These are phyloP conservation scores for Pocillopora verrucosa DNA, from an alignment of 64 coral and sea anemone genomes.

Conservation along the genomic window DNA sequence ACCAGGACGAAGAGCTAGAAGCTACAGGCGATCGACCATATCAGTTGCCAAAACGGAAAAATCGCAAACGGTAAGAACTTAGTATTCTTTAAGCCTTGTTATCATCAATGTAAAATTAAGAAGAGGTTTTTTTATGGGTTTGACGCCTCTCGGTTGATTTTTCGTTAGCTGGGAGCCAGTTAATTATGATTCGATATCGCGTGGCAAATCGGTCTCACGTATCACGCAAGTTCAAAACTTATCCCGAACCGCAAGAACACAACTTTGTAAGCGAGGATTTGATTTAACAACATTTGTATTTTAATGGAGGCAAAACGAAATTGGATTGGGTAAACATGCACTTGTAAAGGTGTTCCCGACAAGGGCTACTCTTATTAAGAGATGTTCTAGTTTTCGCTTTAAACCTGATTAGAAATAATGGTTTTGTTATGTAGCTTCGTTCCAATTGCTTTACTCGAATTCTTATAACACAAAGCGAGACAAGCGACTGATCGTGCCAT, in stretches of 20 bases:
- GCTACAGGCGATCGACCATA: constrained; percentile 27
- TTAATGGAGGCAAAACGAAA: background rate
- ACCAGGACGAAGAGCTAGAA: constrained; percentile 12
- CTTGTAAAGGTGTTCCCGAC: background rate
- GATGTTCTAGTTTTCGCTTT: background rate
- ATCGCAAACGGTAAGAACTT: constrained; percentile 39
- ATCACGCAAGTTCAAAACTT: constrained; percentile 22
- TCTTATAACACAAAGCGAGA: background rate
- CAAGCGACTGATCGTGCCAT: too few species aligned
- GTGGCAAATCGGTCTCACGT: constrained; percentile 1
- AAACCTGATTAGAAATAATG: background rate
- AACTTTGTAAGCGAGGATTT: background rate
- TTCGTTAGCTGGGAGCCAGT: background rate
- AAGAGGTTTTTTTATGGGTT: background rate
- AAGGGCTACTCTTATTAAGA: background rate
- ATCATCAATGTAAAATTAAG: constrained; percentile 37
- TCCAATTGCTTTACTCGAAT: background rate
- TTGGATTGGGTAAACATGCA: background rate
- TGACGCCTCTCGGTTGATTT: background rate
- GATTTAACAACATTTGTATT: constrained; percentile 8
- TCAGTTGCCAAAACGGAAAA: constrained; percentile 43
- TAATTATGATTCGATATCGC: constrained; percentile 1
- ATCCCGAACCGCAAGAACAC: background rate
- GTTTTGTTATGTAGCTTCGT: background rate
- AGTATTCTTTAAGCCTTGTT: constrained; percentile 45